These are phyloP conservation scores for Melanotaenia boesemani DNA, from an alignment of 2,797 vertebrate genomes.

Conservation along the genomic window DNA sequence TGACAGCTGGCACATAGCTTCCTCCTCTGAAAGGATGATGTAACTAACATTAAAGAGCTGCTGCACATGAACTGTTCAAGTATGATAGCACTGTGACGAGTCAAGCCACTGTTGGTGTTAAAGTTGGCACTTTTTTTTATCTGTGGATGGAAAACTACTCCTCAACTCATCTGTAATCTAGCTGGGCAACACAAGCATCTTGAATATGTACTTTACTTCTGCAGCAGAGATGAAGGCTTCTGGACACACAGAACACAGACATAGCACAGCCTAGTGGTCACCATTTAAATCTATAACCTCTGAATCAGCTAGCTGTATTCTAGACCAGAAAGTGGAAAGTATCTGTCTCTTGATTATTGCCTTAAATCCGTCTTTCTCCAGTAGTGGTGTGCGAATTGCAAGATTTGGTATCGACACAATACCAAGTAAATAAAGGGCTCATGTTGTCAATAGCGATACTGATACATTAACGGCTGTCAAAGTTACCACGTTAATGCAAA, in stretches of 20 bases:
- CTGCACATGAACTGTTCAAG: neutral
- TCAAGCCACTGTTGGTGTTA: neutral
- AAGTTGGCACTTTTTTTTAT: neutral
- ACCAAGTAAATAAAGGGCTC: too few species aligned
- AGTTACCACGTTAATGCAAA: too few species aligned
- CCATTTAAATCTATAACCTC: neutral
- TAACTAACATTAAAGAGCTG: conserved; percentile 6
- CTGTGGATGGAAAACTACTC: neutral
- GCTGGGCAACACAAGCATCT: neutral
- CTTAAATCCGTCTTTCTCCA: too few species aligned
- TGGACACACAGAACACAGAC: too few species aligned
- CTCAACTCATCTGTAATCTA: neutral
- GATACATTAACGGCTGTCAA: too few species aligned
- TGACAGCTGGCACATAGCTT: conserved; percentile 54
- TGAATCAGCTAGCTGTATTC: too few species aligned
- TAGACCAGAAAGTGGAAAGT: neutral
- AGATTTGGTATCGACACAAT: too few species aligned
- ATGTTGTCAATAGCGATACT: too few species aligned
- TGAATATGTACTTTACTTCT: too few species aligned
- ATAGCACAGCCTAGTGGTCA: too few species aligned
- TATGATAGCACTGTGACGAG: neutral
- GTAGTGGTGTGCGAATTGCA: too few species aligned
- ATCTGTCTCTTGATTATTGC: neutral
- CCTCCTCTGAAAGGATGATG: conserved; percentile 17
- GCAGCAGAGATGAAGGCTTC: too few species aligned